Conservation (phyloP, 2,113 vertebrate genomes). For the Eretmochelys imbricata region DNA sequence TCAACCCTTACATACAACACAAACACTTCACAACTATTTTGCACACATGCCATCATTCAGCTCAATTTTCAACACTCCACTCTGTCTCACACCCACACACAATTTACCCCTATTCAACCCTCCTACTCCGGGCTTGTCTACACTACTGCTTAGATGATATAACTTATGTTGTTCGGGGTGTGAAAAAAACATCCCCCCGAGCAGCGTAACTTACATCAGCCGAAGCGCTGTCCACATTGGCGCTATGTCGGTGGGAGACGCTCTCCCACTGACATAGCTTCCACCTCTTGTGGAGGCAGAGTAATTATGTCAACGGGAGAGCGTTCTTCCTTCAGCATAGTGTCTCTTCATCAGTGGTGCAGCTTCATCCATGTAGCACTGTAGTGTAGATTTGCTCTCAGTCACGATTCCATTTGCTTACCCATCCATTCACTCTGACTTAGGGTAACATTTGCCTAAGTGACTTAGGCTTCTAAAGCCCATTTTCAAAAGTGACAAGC, state of each 20-base stretch:
- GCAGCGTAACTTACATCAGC: too few relatives aligned
- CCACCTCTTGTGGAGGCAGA: too few relatives aligned
- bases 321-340: too few relatives aligned
- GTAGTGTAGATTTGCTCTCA: not conserved
- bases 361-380: too few relatives aligned
- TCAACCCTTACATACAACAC: not conserved
- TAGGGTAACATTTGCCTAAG: not conserved
- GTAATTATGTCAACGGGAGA: too few relatives aligned
- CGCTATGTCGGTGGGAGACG: too few relatives aligned
- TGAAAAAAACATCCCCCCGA: too few relatives aligned
- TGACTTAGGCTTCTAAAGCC: not conserved
- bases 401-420: not conserved
- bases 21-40: not conserved
- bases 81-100: not conserved
- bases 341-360: too few relatives aligned
- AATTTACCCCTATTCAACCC: not conserved
- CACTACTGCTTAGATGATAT: too few relatives aligned
- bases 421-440: not conserved
- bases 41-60: not conserved
- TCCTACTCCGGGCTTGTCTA: not conserved
- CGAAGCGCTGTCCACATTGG: too few relatives aligned
- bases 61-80: not conserved
- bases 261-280: too few relatives aligned
- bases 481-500: not conserved
- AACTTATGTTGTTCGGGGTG: too few relatives aligned